Evolutionary conservation across 2,113 vertebrate species (phyloP).

Genomic region (Acrocephalus arundinaceus): DNA sequence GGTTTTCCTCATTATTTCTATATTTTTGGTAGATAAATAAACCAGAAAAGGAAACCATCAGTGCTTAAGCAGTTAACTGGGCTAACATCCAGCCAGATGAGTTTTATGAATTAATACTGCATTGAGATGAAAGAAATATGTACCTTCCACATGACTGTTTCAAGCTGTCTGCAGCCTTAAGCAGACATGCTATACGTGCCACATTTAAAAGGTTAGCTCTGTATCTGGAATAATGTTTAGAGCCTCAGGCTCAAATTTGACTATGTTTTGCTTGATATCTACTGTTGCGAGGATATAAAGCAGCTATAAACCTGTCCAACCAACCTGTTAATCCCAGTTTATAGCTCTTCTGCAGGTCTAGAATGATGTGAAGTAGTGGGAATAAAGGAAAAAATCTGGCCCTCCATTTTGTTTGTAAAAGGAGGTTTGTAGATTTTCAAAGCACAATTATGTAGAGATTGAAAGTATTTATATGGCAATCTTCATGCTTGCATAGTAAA

Average conservation of each 20-base stretch:
- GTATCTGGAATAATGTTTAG: background rate
- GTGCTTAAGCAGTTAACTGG: background rate
- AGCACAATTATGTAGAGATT: background rate
- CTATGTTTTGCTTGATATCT: conserved; percentile 12
- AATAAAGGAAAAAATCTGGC: background rate
- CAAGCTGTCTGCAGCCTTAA: conserved; percentile 11
- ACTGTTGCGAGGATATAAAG: background rate
- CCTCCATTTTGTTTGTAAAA: background rate
- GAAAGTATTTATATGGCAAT: background rate
- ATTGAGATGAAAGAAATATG: background rate
- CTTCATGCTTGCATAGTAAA: background rate
- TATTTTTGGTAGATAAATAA: background rate
- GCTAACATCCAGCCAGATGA: background rate
- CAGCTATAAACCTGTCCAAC: conserved; percentile 18
- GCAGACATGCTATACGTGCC: background rate
- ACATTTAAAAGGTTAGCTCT: conserved; percentile 41
- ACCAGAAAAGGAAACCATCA: background rate
- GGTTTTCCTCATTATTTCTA: background rate
- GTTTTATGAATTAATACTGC: background rate
- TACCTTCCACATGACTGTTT: background rate
- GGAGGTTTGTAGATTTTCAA: background rate
- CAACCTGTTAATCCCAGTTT: background rate
- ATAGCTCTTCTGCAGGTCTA: background rate
- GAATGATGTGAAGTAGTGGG: background rate
- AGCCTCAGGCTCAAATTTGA: conserved; percentile 27